These are phyloP conservation scores for Crambe crambe DNA, from an alignment of 37 sponge, comb jelly and placozoan species.

Conservation along the genomic window DNA sequence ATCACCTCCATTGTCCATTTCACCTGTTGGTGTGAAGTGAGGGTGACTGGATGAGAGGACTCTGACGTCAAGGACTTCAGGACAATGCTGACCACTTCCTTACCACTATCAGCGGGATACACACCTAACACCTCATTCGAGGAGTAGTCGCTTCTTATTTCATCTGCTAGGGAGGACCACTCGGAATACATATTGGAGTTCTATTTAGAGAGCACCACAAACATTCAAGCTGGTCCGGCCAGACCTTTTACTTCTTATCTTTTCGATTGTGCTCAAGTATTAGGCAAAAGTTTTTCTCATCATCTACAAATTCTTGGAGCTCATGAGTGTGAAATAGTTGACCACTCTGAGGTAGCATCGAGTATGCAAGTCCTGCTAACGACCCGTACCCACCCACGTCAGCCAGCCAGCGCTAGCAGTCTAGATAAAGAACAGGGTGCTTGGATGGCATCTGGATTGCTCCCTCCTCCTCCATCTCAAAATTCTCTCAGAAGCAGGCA, in stretches of 20 bases:
- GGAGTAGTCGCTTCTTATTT: neutral
- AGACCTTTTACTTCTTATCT: too few relatives aligned
- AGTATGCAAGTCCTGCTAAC: too few relatives aligned
- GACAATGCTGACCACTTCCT: conserved; percentile 61
- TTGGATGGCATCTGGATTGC: neutral
- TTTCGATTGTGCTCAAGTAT: too few relatives aligned
- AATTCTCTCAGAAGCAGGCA: conserved; percentile 60
- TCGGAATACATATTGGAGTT: conserved; percentile 60
- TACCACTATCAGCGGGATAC: conserved; percentile 33
- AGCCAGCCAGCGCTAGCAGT: too few relatives aligned
- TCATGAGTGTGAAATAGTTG: too few relatives aligned
- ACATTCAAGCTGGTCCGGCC: too few relatives aligned
- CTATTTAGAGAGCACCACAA: conserved; percentile 3
- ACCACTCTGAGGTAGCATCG: too few relatives aligned
- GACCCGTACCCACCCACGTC: too few relatives aligned
- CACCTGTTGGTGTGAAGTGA: conserved; percentile 56
- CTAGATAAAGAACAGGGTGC: too few relatives aligned
- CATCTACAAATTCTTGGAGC: too few relatives aligned
- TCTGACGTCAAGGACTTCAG: conserved; percentile 43
- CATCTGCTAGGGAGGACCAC: conserved; percentile 61
- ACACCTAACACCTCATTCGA: conserved; percentile 39
- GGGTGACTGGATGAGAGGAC: neutral
- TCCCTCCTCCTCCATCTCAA: conserved; percentile 22
- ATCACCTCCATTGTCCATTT: conserved; percentile 85
- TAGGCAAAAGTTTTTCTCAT: too few relatives aligned